phyloP scores from a whole-genome alignment of 1,140 invertebrate genomes.

The Drosophila ambigua region DNA sequence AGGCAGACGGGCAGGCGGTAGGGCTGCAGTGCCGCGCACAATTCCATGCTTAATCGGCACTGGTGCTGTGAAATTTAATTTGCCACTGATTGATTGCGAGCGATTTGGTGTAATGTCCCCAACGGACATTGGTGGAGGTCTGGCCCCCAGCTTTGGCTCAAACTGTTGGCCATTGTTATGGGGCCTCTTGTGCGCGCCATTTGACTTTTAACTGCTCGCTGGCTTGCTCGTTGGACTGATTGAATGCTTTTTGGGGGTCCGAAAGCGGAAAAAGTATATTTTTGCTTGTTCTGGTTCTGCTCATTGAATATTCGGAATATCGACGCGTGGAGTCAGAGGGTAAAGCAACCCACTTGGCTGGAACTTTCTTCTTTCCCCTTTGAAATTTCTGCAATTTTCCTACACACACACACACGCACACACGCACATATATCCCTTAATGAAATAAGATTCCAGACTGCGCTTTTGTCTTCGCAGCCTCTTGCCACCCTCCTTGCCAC shows the following conservation, averaged over 20 bases:
- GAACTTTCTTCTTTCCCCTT: conserved; percentile 1
- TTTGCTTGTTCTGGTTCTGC: conserved; percentile 64
- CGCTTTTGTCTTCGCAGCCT: conserved; percentile 28
- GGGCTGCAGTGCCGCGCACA: conserved; percentile 19
- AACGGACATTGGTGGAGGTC: conserved; percentile 26
- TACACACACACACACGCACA: neutral
- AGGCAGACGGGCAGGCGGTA: neutral
- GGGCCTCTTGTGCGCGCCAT: conserved; percentile 48
- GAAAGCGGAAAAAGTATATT: conserved; percentile 49
- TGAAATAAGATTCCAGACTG: conserved; percentile 61
- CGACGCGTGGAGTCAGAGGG: neutral
- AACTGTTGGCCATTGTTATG: conserved; percentile 41
- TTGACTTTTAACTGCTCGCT: conserved; percentile 66
- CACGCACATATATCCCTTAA: conserved; percentile 4
- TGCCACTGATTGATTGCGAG: conserved; percentile 76
- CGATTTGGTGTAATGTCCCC: conserved; percentile 75
- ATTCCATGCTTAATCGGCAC: conserved; percentile 68
- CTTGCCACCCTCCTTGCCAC: conserved; percentile 11
- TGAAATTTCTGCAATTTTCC: conserved; percentile 12
- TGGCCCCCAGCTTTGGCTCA: conserved; percentile 2
- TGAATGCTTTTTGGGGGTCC: conserved; percentile 55
- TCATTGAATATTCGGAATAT: conserved; percentile 62
- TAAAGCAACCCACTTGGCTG: neutral
- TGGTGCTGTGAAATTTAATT: conserved; percentile 77
- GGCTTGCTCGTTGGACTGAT: conserved; percentile 50